These are phyloP conservation scores for Nebria salina DNA, from an alignment of 2,888 invertebrate species.

Conservation along the genomic window DNA sequence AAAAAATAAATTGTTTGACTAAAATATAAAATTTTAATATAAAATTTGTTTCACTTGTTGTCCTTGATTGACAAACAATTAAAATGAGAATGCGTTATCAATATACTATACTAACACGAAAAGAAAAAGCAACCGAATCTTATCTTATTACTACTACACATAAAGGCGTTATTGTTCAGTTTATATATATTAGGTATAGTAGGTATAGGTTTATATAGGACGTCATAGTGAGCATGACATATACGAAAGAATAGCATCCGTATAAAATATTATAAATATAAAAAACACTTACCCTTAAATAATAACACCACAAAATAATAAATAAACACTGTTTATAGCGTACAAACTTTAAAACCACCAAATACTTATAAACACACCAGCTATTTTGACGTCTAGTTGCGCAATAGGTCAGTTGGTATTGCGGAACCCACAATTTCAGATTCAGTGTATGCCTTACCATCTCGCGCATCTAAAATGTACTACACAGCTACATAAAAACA, in stretches of 20 bases:
- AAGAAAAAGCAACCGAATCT: not conserved
- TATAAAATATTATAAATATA: not conserved
- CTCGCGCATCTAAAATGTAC: not conserved
- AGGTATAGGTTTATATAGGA: not conserved
- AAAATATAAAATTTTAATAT: too few relatives aligned
- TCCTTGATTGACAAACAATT: not conserved
- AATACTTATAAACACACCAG: slow-evolving; percentile 30
- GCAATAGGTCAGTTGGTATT: slow-evolving; percentile 27
- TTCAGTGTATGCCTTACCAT: not conserved
- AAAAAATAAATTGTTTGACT: too few relatives aligned
- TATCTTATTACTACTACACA: not conserved
- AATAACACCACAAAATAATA: not conserved
- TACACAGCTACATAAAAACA: not conserved
- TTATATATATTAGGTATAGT: not conserved
- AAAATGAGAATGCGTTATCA: not conserved
- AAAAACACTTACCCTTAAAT: not conserved
- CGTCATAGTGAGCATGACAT: not conserved
- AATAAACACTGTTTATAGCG: slow-evolving; percentile 2
- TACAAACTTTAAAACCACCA: slow-evolving; percentile 26
- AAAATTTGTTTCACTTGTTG: not conserved
- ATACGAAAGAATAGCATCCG: not conserved
- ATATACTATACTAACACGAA: not conserved
- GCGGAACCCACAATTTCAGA: not conserved
- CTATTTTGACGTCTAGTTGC: slow-evolving; percentile 27
- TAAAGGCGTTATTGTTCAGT: not conserved